Base-by-base conservation (phyloP, 1,140 invertebrate species). In the Holotrichia oblita region DNA sequence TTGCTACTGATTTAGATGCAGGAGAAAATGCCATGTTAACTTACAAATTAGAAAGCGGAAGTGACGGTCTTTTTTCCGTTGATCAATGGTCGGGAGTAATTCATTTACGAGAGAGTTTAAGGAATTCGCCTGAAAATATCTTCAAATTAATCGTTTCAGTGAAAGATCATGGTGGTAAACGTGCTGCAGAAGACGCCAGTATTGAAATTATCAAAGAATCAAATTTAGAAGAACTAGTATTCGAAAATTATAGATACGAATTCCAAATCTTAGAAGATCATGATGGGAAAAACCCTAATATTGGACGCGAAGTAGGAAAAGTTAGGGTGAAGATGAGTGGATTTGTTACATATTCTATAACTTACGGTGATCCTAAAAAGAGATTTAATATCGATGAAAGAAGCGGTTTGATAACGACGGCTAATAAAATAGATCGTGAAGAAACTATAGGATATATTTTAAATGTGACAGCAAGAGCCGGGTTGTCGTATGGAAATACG, bases 391-490 rank as follows among this genome's bases (percentile, higher is more conserved):
- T 97, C 78, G 92, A 97, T 84, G 91, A 94, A 84, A 90, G 89
- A 76, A 92, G 91, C 20, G 96, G 96, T 0, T 87, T 91, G 14
- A 94, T 99, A 44, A 93, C 90, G 40, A 95, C 97, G 0, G 91
- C 92, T 6, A 91, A 91, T 24, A 90, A 90, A 79, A 90, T 99
- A 75, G 97, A 99, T 86, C 90, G 97, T 42, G 98, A 99, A 88
- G 88, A 91, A 79, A 90, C 91, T 80, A 88, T 93, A 17, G 89
- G 90, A 61, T 98, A 98, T 86, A 92, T 89, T 77, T 89, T 99
- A 34, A 91, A 91, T 80, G 89, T 98, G 0, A 90, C 94, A 17
- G 97, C 96, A 0, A 90, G 90, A 86, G 86, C 81, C 88, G 90
- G 91, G 22, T 85, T 92, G 10, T 90, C 92, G 0, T 94, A 92